These are phyloP conservation scores for Toxostoma redivivum DNA, from an alignment of 2,113 vertebrate genomes.

Conservation along the genomic window DNA sequence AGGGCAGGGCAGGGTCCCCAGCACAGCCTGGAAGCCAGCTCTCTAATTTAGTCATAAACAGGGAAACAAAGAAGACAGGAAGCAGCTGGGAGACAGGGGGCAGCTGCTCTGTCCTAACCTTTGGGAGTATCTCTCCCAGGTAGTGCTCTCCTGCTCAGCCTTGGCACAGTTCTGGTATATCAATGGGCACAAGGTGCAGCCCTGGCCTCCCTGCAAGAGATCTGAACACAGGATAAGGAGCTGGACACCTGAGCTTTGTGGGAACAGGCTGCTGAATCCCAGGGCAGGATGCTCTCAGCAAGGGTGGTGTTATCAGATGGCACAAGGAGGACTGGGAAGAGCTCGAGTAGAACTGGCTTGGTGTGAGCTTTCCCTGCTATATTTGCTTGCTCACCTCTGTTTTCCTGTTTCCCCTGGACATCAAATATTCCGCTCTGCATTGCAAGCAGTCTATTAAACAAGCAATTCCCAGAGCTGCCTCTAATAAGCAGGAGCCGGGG, in stretches of 20 bases:
- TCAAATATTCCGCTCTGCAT: background rate
- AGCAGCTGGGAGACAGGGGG: background rate
- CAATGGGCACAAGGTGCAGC: background rate
- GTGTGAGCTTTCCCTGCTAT: background rate
- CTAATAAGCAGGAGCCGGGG: background rate
- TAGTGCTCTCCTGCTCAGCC: background rate
- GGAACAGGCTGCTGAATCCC: background rate
- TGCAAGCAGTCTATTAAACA: constrained; percentile 1
- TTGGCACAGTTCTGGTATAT: background rate
- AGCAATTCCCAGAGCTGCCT: constrained; percentile 6
- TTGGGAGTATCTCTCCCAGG: background rate
- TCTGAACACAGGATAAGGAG: background rate
- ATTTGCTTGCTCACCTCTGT: background rate
- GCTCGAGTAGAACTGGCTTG: background rate
- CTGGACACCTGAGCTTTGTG: background rate
- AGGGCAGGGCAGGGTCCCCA: background rate
- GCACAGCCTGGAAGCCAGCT: background rate
- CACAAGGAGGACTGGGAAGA: background rate
- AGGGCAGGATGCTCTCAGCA: background rate
- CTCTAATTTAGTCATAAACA: background rate
- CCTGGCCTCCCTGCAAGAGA: background rate
- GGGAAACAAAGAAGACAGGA: background rate
- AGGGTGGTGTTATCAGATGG: background rate
- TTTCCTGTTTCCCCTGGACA: background rate
- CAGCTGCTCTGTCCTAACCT: background rate